Base-by-base conservation (phyloP, 1,140 invertebrate genomes). In the Atta cephalotes region DNA sequence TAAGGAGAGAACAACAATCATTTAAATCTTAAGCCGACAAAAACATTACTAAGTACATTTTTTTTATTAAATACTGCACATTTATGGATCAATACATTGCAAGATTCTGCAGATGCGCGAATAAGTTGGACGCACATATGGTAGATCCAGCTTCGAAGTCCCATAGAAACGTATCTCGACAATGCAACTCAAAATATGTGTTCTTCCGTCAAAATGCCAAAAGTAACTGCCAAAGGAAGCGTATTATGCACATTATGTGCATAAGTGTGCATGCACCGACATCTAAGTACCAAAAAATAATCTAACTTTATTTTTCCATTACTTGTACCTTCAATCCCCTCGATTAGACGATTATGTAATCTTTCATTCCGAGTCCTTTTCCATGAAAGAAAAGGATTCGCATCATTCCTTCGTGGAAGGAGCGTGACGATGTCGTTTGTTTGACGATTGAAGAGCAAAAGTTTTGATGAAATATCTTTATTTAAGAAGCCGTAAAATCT, bases 221-320 rank as follows among this genome's bases (percentile, higher is more conserved):
- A 80, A 63, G 65, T 25, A 66, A 10, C 28, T 51, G 39, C 28
- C 28, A 66, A 49, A 16, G 25, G 39, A 35, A 65, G 12, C 25
- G 60, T 12, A 14, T 80, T 80, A 35, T 14, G 21, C 35, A 39
- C 35, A 39, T 39, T 39, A 39, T 7, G 7, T 56, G 9, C 16
- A 16, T 71, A 56, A 71, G 25, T 12, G 65, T 28, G 16, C 18
- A 16, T 63, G n/a, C 18, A 51, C 18, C 10, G 25, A 35, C 18
- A 25, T 14, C 71, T 35, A 62, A 60, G 16, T 25, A 45, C 16
- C 45, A 70, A 87, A 65, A 68, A 65, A 39, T 56, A 66, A 63
- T 45, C 2, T 58, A 77, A 58, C n/a, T 77, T 63, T n/a, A 62
- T 9, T 51, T 86, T 88, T 80, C 25, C 62, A 80, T 28, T 68